Percentiles rank a stretch among this genome's conserved stretches.
Evolutionary conservation across 92 coral and sea anemone genomes (phyloP).

Genomic region (Paramuricea clavata): DNA sequence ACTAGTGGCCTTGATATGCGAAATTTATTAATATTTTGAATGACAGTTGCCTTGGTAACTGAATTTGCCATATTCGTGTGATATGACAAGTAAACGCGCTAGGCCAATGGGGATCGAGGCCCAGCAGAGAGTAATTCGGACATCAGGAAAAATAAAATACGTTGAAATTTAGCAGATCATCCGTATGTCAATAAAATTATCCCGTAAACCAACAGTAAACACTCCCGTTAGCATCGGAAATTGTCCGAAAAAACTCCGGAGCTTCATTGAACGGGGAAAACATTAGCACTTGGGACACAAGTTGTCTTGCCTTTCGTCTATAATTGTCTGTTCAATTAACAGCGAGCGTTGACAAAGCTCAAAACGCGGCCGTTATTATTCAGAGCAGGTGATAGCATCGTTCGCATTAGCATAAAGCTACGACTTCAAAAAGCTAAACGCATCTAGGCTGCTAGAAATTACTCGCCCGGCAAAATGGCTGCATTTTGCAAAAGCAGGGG

Average conservation of each 20-base stretch:
- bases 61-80: background rate
- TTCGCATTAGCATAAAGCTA: conserved; percentile 41
- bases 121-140: background rate
- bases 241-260: background rate
- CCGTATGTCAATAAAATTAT: conserved; percentile 14
- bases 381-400: conserved; percentile 48
- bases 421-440: conserved; percentile 48
- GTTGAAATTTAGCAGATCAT: background rate
- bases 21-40: conserved; percentile 43
- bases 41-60: conserved; percentile 41
- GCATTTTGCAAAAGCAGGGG: background rate
- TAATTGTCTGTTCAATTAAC: conserved; percentile 50
- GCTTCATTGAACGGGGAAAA: conserved; percentile 5
- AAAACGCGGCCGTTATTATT: conserved; percentile 37
- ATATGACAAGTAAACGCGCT: conserved; percentile 32
- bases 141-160: background rate
- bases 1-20: background rate
- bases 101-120: conserved; percentile 29
- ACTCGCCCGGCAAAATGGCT: background rate
- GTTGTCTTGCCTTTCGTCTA: background rate
- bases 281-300: background rate
- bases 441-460: background rate
- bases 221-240: background rate
- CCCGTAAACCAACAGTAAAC: background rate
- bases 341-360: conserved; percentile 34